phyloP scores from a whole-genome alignment of 2,113 vertebrate species.

The Ramphastos sulfuratus region DNA sequence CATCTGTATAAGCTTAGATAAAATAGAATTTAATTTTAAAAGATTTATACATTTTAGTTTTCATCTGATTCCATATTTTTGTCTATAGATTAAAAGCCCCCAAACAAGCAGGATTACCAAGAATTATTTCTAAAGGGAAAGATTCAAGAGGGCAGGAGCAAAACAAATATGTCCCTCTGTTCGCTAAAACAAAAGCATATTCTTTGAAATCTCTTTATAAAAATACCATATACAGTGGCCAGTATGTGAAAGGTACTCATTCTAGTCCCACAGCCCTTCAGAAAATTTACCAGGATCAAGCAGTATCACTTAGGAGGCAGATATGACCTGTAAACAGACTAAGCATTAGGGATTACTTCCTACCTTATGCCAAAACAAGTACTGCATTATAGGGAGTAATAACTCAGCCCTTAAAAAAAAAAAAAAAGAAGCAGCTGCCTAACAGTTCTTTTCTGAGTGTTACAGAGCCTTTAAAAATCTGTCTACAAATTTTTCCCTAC shows the following conservation, averaged over 20 bases:
- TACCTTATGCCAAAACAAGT: slow-evolving; percentile 30
- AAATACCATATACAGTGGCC: neutral
- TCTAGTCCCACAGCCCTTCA: neutral
- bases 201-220: neutral
- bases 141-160: neutral
- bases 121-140: neutral
- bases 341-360: slow-evolving; percentile 28
- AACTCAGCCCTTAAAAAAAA: neutral
- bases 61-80: neutral
- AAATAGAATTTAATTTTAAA: slow-evolving; percentile 11
- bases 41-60: neutral
- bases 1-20: neutral
- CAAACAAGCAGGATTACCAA: neutral
- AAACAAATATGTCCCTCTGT: neutral
- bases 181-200: slow-evolving; percentile 18
- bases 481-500: neutral
- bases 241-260: neutral
- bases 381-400: slow-evolving; percentile 9
- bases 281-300: neutral
- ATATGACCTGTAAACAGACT: neutral
- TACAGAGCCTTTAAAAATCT: slow-evolving; percentile 22
- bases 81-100: neutral
- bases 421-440: neutral
- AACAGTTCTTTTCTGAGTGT: slow-evolving; percentile 5
- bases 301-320: neutral